Percentiles rank a stretch among this genome's conserved stretches.
Evolutionary conservation across 2,797 vertebrate species (phyloP).

Genomic region (Taenioides sp.): DNA sequence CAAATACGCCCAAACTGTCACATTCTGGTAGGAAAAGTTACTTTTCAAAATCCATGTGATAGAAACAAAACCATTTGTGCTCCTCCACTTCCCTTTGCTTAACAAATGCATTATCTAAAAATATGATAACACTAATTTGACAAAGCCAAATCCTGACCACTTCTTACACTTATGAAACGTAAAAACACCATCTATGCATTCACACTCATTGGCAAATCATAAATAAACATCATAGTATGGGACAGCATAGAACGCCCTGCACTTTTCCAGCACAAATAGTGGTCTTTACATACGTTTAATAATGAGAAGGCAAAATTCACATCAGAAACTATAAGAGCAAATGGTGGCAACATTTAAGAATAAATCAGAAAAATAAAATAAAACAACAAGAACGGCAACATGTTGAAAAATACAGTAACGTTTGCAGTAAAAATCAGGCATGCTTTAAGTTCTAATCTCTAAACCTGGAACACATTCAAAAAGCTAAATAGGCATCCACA

Average conservation of each 20-base stretch:
- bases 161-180: constrained; percentile 1
- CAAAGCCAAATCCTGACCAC: neutral
- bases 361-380: constrained; percentile 16
- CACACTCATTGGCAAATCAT: constrained; percentile 2
- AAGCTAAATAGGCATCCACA: constrained; percentile 83
- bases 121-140: neutral
- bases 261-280: constrained; percentile 17
- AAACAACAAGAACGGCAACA: constrained; percentile 40
- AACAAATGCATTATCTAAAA: constrained; percentile 20
- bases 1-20: neutral
- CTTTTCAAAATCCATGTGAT: neutral
- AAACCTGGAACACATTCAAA: constrained; percentile 62
- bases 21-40: neutral
- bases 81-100: constrained; percentile 4
- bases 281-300: constrained; percentile 30
- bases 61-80: neutral
- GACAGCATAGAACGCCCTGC: constrained; percentile 20
- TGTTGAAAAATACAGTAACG: constrained; percentile 75
- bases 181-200: constrained; percentile 4
- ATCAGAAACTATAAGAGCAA: constrained; percentile 34
- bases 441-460: constrained; percentile 74
- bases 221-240: constrained; percentile 8
- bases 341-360: constrained; percentile 46
- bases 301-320: constrained; percentile 19
- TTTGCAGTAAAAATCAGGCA: constrained; percentile 80